Base-by-base conservation (phyloP, 2,797 vertebrate species). In the Danio choprae region DNA sequence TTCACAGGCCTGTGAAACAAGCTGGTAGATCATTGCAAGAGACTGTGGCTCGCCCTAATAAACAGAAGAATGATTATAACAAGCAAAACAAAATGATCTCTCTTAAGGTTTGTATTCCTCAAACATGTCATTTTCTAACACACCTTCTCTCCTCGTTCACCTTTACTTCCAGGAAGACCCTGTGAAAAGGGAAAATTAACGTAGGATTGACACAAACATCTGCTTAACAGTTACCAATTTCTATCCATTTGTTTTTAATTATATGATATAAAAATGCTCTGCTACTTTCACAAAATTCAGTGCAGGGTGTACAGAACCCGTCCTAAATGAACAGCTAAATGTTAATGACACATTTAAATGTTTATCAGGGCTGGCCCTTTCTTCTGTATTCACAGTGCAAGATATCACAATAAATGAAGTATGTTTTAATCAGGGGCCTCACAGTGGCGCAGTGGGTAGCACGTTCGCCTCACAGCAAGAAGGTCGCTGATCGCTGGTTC, bases 1-100 rank as follows among this genome's bases (percentile, higher is more conserved):
- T 87, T 97, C 96, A 86, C 97, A 99, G 87, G 96, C 96, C 88
- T 97, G 95, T 84, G 94, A 96, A 78, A 98, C 96, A 0, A 98
- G 92, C 77, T 98, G 96, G 86, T 94, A 97, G 90, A 98, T 96
- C 79, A 95, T 88, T 38, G 96, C 92, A 81, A 97, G 91, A 12
- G 97, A 97, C 89, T 96, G 97, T 59, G 95, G 94, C 75, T 99
- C 96, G 0, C 97, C 98, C 98, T 99, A 87, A 80, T 38, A 73
- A 83, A 43, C 60, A 86, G 69, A 88, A 63, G 70, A 87, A 77
- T 79, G 67, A 46, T 78, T 48, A 80, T 40, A 82, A 12, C 29
- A n/a, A 50, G 69, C 10, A 38, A 44, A 50, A 46, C 18, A 77
- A 1, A 40, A 71, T 3, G 1, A 68, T 5, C 48, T 40, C 20